Evolutionary conservation across 1,140 invertebrate genomes (phyloP), one percentile per base, ranked within the genome.

Genomic region (Diabrotica undecimpunctata): DNA sequence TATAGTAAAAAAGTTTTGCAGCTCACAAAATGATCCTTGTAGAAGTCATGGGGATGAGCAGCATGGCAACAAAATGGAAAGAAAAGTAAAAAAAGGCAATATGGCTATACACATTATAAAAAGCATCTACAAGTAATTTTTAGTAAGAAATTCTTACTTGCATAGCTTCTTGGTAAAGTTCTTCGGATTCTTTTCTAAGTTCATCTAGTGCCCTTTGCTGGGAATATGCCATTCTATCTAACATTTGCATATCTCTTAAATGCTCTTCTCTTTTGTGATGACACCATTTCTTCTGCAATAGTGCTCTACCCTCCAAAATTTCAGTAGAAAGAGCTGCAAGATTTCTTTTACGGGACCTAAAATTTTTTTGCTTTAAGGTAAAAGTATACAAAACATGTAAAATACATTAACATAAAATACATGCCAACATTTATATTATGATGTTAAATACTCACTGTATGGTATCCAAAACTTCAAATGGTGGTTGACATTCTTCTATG

Each of bases 111-210:
- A 25, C 25, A 2, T 25, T 25, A 25, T 25, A 25, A 25, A 25
- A 25, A 25, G 25, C 25, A 25, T 25, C n/a, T 25, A 25, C 25
- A 25, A 25, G 4, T 25, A 25, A 25, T 25, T 14, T 51, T 13
- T 51, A 51, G 9, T 0, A 12, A 51, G 12, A 57, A 14, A n/a
- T 46, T 11, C 9, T 41, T 81, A 92, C 89, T 82, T 88, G 83
- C 70, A 95, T 85, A 10, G 94, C 94, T 77, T 88, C 88, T 75
- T 88, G 81, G 76, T 95, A 96, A 0, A 96, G 80, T 50, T 93
- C 88, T 75, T 92, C 88, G 0, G 92, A 95, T 72, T 88, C 91
- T 38, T 82, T 80, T 72, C 85, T 83, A 0, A 97, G 79, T 75
- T 91, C 88, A 61, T 89, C 83, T 0, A 96, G 79, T 6, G 94